Base-by-base conservation (phyloP, 2,888 invertebrate genomes). In the Acronicta aceris region DNA sequence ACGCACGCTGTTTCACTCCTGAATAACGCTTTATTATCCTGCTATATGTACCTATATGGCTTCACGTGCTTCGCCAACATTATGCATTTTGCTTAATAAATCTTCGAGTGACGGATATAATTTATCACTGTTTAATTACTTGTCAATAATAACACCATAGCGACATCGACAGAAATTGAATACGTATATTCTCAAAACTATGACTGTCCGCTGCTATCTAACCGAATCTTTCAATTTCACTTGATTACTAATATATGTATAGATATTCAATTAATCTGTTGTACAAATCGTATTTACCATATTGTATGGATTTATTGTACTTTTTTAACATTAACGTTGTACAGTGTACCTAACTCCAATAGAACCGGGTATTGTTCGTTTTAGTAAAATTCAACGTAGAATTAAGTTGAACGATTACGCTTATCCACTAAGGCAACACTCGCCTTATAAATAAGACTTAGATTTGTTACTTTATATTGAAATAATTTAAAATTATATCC, bases 361-460 rank as follows among this genome's bases (percentile, higher is more conserved):
- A 77, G 60, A 81, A 70, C 80, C 86, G 87, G 85, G 84, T 87
- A 83, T 81, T 81, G 78, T 82, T 83, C 67, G 76, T 80, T 74
- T 72, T 78, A 78, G 78, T 81, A 75, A 76, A 86, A 84, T 84
- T 81, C 80, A 81, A 79, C 69, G 68, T 91, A 92, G 90, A 79
- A 76, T 83, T 91, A 92, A 92, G 92, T 89, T 82, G 83, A 93
- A 93, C 87, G 90, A 93, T 91, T 92, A 93, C 93, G 93, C 93
- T 93, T 93, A 93, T 87, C 83, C 82, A 78, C 81, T 79, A 83
- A 87, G 92, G 91, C 87, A 85, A 71, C 62, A 61, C 60, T 80
- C 86, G 89, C 93, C 93, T 91, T 91, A 84, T 87, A 87, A 89
- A 90, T 91, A 92, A 93, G 93, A 93, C 92, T 93, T 92, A 88